Conservation (phyloP, 2,113 vertebrate genomes). For the Micronisus gabar region DNA sequence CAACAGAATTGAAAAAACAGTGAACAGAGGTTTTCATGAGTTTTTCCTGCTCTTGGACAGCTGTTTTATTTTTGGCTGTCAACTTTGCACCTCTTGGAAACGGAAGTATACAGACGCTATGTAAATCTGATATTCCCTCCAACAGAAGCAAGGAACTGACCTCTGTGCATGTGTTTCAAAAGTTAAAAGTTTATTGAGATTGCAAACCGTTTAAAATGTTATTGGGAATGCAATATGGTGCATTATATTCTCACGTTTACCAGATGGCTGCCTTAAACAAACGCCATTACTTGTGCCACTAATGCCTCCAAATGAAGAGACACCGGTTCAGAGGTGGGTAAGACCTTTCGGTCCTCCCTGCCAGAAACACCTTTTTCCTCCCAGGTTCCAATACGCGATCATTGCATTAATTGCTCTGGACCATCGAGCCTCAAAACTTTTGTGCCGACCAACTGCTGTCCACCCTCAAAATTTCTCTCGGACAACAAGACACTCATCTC, state of each 20-base stretch:
- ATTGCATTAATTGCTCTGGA: slow-evolving; percentile 54
- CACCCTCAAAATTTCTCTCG: background rate
- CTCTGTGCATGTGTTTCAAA: background rate
- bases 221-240: background rate
- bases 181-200: slow-evolving; percentile 10
- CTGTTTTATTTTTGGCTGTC: background rate
- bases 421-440: background rate
- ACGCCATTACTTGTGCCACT: background rate
- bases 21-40: background rate
- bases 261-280: slow-evolving; percentile 47
- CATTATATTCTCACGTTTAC: background rate
- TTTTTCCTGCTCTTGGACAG: background rate
- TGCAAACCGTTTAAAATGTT: background rate
- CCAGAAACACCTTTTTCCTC: slow-evolving; percentile 4
- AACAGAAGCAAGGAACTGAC: background rate
- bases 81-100: slow-evolving; percentile 2
- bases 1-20: background rate
- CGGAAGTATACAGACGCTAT: background rate
- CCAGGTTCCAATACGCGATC: background rate
- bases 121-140: background rate
- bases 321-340: accelerated
- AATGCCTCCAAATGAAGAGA: background rate
- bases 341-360: background rate
- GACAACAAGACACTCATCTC: accelerated
- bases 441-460: background rate